Conservation (phyloP, 2,797 vertebrate genomes). For the Chelonia mydas region DNA sequence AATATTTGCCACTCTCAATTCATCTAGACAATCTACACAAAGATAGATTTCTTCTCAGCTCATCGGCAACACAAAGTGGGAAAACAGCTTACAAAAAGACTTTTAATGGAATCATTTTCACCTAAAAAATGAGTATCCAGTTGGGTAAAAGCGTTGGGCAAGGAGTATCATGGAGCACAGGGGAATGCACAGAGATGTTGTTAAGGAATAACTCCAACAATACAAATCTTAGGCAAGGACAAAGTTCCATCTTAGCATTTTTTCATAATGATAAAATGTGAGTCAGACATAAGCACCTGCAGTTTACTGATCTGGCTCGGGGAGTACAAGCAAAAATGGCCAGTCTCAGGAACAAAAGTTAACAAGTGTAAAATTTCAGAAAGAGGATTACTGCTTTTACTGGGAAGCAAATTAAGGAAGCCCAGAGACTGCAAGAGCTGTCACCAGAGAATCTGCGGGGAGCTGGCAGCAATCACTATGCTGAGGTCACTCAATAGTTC, state of each 20-base stretch:
- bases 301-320: not conserved
- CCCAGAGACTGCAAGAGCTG: not conserved
- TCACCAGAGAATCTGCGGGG: not conserved
- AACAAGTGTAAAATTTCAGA: not conserved
- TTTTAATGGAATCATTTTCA: not conserved
- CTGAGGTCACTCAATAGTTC: not conserved
- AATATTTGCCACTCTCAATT: not conserved
- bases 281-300: not conserved
- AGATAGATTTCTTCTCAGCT: accelerated
- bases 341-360: not conserved
- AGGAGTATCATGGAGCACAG: not conserved
- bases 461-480: not conserved
- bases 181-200: not conserved
- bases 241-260: not conserved
- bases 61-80: not conserved
- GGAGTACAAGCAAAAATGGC: not conserved
- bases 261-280: not conserved
- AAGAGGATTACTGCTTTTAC: not conserved
- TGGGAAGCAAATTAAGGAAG: not conserved
- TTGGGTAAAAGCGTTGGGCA: not conserved
- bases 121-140: not conserved
- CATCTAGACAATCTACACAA: not conserved
- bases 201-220: not conserved
- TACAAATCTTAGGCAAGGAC: not conserved
- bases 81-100: not conserved